Percentiles rank a stretch among this genome's conserved stretches.
These are phyloP conservation scores for Eupristina koningsbergeri DNA, from an alignment of 1,140 invertebrate species.

Conservation along the genomic window DNA sequence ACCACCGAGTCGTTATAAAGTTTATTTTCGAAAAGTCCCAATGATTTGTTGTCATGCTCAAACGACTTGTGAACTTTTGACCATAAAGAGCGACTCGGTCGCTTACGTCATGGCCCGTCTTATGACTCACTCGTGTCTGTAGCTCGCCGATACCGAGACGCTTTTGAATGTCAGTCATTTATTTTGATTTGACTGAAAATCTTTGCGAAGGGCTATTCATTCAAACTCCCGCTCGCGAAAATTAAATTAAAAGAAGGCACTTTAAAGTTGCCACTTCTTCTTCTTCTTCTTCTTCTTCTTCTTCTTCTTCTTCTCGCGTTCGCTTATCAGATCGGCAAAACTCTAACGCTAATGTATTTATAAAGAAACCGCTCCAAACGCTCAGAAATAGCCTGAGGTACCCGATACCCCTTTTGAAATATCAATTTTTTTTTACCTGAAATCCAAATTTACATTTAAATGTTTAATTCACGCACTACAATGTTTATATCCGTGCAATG, in stretches of 20 bases:
- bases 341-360: background rate
- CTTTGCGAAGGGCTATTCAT: background rate
- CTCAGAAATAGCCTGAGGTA: background rate
- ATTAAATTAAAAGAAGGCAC: constrained; percentile 9
- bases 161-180: constrained; percentile 43
- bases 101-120: constrained; percentile 60
- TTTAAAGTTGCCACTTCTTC: background rate
- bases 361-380: background rate
- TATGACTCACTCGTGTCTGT: constrained; percentile 61
- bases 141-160: constrained; percentile 42
- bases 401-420: no score
- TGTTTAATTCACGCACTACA: no score
- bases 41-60: constrained; percentile 21
- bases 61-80: constrained; percentile 55
- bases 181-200: constrained; percentile 21
- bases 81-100: constrained; percentile 63
- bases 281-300: no score
- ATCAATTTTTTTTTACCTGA: no score
- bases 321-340: background rate
- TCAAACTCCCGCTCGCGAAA: constrained; percentile 9
- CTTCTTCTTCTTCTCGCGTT: no score
- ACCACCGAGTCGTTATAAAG: background rate
- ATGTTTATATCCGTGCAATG: no score
- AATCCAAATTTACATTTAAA: no score
- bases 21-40: constrained; percentile 18